Conservation (phyloP, 1,140 invertebrate species). For the Lordiphosa mommai region DNA sequence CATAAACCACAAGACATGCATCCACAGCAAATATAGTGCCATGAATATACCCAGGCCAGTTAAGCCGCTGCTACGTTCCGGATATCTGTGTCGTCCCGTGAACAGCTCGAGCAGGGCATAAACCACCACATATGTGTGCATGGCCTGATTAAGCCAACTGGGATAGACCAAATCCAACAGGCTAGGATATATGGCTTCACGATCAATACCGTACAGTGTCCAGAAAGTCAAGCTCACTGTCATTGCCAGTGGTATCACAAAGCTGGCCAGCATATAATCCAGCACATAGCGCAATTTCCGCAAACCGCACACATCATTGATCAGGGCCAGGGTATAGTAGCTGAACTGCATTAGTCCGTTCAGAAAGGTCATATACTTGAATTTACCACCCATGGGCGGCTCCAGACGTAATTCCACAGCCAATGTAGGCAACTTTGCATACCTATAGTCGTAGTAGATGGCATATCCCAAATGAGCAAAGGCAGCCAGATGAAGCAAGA, state of each 20-base stretch:
- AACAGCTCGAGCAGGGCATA: constrained; percentile 85
- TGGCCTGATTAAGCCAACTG: constrained; percentile 91
- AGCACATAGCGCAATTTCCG: constrained; percentile 85
- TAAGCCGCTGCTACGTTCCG: constrained; percentile 82
- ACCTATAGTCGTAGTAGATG: constrained; percentile 86
- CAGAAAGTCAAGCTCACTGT: constrained; percentile 94
- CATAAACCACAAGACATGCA: constrained; percentile 85
- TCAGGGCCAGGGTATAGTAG: constrained; percentile 85
- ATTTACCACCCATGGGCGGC: constrained; percentile 84
- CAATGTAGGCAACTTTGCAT: constrained; percentile 83
- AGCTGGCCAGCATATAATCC: constrained; percentile 84
- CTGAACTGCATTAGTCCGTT: constrained; percentile 87
- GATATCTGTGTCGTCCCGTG: constrained; percentile 84
- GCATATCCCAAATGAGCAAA: constrained; percentile 84
- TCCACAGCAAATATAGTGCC: constrained; percentile 86
- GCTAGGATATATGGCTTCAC: constrained; percentile 88
- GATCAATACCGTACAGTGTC: constrained; percentile 89
- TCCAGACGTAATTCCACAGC: constrained; percentile 76
- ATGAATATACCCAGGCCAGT: constrained; percentile 82
- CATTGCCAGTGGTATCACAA: constrained; percentile 88
- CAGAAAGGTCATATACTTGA: constrained; percentile 92
- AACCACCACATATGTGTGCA: constrained; percentile 88
- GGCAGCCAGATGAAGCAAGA: constrained; percentile 83
- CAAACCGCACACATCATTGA: constrained; percentile 85
- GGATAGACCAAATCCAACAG: constrained; percentile 87